These are phyloP conservation scores for Rhinophrynus dorsalis DNA, from an alignment of 2,797 vertebrate species.

Conservation along the genomic window DNA sequence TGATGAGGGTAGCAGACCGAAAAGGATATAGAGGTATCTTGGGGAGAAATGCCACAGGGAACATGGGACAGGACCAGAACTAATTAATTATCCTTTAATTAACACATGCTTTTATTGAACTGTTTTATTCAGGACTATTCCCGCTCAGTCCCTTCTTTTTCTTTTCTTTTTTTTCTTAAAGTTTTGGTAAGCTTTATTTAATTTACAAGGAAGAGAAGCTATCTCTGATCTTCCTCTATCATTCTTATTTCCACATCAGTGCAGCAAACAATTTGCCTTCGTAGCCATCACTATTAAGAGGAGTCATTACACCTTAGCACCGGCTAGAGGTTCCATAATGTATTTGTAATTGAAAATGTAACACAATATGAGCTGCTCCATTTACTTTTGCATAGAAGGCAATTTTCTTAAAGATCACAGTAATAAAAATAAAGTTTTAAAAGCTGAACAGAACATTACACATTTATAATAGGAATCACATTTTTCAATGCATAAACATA, in stretches of 20 bases:
- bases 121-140: too few relatives aligned
- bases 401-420: slow-evolving; percentile 27
- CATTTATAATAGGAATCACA: slow-evolving; percentile 10
- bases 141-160: too few relatives aligned
- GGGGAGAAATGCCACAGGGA: too few relatives aligned
- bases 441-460: slow-evolving; percentile 17
- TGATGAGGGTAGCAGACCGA: too few relatives aligned
- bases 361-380: slow-evolving; percentile 23
- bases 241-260: not conserved
- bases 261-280: slow-evolving; percentile 6
- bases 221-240: not conserved
- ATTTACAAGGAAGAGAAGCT: not conserved
- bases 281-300: not conserved
- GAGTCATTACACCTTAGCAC: slow-evolving; percentile 3
- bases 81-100: too few relatives aligned
- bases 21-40: too few relatives aligned
- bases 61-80: too few relatives aligned
- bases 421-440: slow-evolving; percentile 21
- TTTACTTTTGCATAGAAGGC: slow-evolving; percentile 14
- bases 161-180: too few relatives aligned
- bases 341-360: slow-evolving; percentile 28
- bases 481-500: not conserved
- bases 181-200: not conserved
- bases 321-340: slow-evolving; percentile 12
- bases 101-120: too few relatives aligned